phyloP scores from a whole-genome alignment of 2,113 vertebrate genomes.

The Azemiops feae region DNA sequence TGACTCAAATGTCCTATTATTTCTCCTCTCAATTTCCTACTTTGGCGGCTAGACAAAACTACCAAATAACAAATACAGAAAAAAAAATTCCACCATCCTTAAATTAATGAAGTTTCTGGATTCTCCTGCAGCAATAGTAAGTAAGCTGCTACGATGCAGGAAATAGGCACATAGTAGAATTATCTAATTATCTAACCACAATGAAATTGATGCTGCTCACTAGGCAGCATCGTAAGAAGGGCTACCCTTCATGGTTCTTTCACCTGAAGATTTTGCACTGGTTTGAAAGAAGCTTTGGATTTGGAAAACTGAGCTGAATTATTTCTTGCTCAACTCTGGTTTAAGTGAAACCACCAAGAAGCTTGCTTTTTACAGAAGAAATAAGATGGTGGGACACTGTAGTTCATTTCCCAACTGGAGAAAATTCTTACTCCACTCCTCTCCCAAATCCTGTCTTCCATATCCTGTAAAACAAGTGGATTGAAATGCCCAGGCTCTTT shows the following conservation, averaged over 20 bases:
- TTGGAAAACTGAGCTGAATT: not conserved
- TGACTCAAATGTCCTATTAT: not conserved
- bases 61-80: not conserved
- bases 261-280: not conserved
- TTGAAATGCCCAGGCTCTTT: not conserved
- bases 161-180: not conserved
- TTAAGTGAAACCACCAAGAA: not conserved
- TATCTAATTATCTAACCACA: not conserved
- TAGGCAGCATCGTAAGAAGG: not conserved
- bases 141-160: not conserved
- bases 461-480: not conserved
- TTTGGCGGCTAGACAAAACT: not conserved
- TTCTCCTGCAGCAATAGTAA: not conserved
- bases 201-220: not conserved
- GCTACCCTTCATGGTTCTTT: not conserved
- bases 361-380: not conserved
- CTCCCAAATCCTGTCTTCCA: not conserved
- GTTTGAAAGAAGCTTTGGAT: not conserved
- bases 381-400: not conserved
- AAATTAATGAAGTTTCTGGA: not conserved
- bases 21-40: not conserved
- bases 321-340: not conserved
- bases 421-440: not conserved
- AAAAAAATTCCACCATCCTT: not conserved
- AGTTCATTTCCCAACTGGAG: not conserved